Conservation (phyloP, 2,888 invertebrate genomes). For the Caenorhabditis macrosperma region DNA sequence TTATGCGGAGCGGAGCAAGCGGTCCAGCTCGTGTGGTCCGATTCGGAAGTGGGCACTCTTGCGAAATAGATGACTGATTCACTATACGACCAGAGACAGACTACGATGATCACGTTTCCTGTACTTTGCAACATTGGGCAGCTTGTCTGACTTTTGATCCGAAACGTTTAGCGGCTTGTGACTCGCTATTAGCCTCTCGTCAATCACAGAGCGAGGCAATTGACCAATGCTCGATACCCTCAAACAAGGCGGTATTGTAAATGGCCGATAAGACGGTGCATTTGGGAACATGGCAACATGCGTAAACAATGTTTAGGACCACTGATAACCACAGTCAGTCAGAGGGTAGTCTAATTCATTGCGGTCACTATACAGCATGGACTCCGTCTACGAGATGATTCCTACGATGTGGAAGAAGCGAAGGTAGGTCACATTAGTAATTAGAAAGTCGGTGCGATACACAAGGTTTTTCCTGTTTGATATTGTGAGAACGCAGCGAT, state of each 20-base stretch:
- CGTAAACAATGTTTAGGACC: conserved; percentile 23
- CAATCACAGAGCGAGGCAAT: conserved; percentile 12
- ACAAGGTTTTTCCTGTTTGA: neutral
- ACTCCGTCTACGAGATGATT: conserved; percentile 30
- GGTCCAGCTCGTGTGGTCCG: conserved; percentile 45
- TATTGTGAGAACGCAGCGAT: conserved; percentile 37
- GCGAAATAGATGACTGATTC: conserved; percentile 57
- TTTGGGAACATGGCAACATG: neutral
- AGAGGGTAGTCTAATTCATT: neutral
- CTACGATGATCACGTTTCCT: conserved; percentile 49
- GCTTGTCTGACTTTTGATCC: conserved; percentile 40
- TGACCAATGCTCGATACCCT: neutral
- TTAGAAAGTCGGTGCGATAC: conserved; percentile 6
- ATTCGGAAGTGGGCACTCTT: conserved; percentile 46
- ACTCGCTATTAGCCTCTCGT: conserved; percentile 2
- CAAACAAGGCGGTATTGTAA: no score
- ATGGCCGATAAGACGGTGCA: no score
- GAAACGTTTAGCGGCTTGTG: conserved; percentile 1
- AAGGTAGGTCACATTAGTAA: conserved; percentile 9
- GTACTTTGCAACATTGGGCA: conserved; percentile 25
- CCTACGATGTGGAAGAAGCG: conserved; percentile 18
- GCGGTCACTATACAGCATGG: neutral
- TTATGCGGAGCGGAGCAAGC: conserved; percentile 33
- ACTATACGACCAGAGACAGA: conserved; percentile 28
- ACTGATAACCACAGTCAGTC: neutral